Conservation (phyloP, 35 echinoderm and acorn worm species). For the Nesometra sesokonis region DNA sequence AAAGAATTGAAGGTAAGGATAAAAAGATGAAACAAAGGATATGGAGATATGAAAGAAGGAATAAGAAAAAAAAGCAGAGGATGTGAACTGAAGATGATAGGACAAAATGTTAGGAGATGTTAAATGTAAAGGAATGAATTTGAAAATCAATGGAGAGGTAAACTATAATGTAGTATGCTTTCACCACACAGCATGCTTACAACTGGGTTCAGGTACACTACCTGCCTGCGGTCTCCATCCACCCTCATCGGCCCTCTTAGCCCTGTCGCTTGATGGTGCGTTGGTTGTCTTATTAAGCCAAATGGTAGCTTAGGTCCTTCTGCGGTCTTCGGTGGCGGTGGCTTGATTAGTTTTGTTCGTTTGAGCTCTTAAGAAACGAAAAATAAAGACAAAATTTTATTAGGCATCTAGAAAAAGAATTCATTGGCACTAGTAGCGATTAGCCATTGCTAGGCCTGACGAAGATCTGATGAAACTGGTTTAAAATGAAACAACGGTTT, state of each 20-base stretch:
- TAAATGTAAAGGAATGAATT: not conserved
- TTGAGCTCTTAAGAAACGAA: conserved; percentile 51
- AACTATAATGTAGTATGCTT: not conserved
- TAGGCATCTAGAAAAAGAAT: too few relatives aligned
- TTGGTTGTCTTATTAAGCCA: conserved; percentile 37
- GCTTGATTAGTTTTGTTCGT: conserved; percentile 69
- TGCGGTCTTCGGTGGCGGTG: conserved; percentile 43
- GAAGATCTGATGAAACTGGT: too few relatives aligned
- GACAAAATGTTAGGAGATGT: not conserved
- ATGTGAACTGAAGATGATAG: not conserved
- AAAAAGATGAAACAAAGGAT: not conserved
- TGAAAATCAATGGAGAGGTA: too few relatives aligned
- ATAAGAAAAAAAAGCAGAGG: not conserved
- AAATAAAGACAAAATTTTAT: not conserved
- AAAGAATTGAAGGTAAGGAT: not conserved
- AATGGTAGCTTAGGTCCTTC: conserved; percentile 81
- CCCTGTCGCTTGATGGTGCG: conserved; percentile 47
- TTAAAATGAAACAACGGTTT: too few relatives aligned
- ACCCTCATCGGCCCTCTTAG: conserved; percentile 61
- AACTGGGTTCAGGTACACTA: conserved; percentile 23
- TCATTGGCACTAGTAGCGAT: too few relatives aligned
- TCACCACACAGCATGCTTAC: not conserved
- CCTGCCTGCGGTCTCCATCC: conserved; percentile 69
- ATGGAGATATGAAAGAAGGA: not conserved
- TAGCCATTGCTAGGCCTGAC: too few relatives aligned